Evolutionary conservation across 2,797 vertebrate species (phyloP), one percentile per base, ranked within the genome.

Genomic region (Anabas testudineus): DNA sequence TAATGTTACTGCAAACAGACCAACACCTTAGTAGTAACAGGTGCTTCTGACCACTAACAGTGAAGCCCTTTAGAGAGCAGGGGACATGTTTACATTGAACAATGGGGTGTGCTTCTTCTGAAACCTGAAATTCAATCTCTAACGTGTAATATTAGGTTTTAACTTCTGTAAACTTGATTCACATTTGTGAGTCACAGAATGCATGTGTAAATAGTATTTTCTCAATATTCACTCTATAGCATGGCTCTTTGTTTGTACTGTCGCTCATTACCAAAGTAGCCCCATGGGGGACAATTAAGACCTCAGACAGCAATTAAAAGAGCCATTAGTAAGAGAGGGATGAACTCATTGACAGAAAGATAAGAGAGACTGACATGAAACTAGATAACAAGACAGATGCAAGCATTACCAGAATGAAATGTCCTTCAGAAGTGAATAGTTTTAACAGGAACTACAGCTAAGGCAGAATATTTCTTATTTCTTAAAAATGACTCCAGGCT

Each of bases 271-370:
- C 82, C 54, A 49, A 83, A 83, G 83, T 39, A 62, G 74, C 84
- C 88, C 76, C 83, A 85, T 49, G 80, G 83, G 88, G 82, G 75
- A 85, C 82, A 82, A 93, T 93, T 92, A 91, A 70, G 80, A 79
- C 78, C 79, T 84, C 81, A 74, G 84, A 91, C 78, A 68, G 87
- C 87, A 90, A 92, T 91, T 93, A 93, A 90, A 88, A 81, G 73
- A 78, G 55, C 68, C 71, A 87, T 88, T 85, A 90, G 77, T 51
- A 52, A 19, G 41, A 74, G 54, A 83, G 37, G 13, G 67, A 71
- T 37, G 36, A 54, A 75, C 63, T 71, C 81, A 78, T 59, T 77
- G 45, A 73, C 76, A 68, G 67, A 30, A 48, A 71, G 78, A 80
- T 71, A 66, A 70, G 58, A 84, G 60, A 76, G 72, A 70, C 63